These are phyloP conservation scores for Garra rufa DNA, from an alignment of 2,113 vertebrate species.

Conservation along the genomic window DNA sequence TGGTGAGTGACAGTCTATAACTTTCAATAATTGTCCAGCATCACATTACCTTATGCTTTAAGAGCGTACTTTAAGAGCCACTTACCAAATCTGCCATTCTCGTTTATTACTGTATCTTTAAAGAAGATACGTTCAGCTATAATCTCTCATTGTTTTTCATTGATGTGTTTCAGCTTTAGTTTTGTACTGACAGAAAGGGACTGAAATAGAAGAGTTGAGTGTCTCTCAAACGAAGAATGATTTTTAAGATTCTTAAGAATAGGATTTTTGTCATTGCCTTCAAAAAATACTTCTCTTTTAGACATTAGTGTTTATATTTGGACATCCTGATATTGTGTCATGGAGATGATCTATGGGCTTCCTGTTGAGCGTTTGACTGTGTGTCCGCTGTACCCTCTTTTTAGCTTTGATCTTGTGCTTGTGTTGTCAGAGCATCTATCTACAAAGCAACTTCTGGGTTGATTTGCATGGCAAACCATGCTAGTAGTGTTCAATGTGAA, in stretches of 20 bases:
- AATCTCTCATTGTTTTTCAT: no score
- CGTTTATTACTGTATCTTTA: no score
- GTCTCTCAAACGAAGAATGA: neutral
- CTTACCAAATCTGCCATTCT: no score
- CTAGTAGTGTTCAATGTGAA: neutral
- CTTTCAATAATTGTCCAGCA: neutral
- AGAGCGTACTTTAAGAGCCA: no score
- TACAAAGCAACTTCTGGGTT: conserved; percentile 51
- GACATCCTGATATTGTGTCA: neutral
- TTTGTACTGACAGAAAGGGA: no score
- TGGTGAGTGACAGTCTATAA: neutral
- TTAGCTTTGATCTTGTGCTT: conserved; percentile 23
- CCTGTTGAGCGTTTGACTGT: conserved; percentile 21
- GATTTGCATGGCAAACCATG: conserved; percentile 54
- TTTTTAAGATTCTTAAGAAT: neutral
- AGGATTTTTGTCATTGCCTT: neutral
- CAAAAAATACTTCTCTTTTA: neutral
- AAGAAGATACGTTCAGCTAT: no score
- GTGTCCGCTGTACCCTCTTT: neutral
- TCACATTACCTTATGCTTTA: neutral
- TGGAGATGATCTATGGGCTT: conserved; percentile 31
- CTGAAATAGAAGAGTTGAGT: no score
- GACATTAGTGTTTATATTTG: neutral
- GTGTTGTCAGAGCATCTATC: conserved; percentile 41
- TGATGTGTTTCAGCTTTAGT: no score